Evolutionary conservation across 2,113 vertebrate genomes (phyloP), one percentile per base, ranked within the genome.

Genomic region (Hemibagrus wyckioides): DNA sequence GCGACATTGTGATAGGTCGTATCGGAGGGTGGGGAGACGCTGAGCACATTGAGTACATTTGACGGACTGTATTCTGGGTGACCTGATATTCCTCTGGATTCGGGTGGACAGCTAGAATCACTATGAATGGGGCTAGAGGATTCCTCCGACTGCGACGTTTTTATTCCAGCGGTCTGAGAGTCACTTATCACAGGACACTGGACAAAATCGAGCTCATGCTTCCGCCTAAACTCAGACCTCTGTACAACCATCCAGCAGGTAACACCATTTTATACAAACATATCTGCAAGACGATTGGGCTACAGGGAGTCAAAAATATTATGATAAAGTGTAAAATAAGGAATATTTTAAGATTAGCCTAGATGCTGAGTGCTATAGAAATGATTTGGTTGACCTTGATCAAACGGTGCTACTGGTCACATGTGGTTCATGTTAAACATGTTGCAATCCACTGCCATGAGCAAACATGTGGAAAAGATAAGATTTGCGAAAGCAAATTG

Each of bases 241-340:
- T 97, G 5, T 97, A 97, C 92, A 96, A 97, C 91, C 97, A 97
- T 87, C 96, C 96, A 0, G 97, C 96, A 93, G 97, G 97, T 97
- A 95, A 92, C 17, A 41, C 25, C 11, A 15, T n/a, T 11, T 48
- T 48, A 28, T n/a, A 48, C 17, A 39, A 39, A 61, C 65, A 41
- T 8, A 1, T 44, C 5, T 73, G 3, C 39, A 25, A 41, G 69
- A 73, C 25, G 36, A 41, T 13, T 23, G 36, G 36, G 9, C 21
- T 25, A 73, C 23, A 48, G 2, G 25, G 11, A 28, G 13, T 10
- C 25, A 76, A 6, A 28, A 7, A 28, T 6, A 76, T 1, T 4
- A 48, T 6, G 71, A 2, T 2, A 6, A 25, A 11, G 39, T 28
- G 39, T 8, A 39, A 7, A 30, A 6, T 30, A 33, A 67, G 5